phyloP scores from a whole-genome alignment of 2,888 invertebrate species.

The Liodrosophila aerea region DNA sequence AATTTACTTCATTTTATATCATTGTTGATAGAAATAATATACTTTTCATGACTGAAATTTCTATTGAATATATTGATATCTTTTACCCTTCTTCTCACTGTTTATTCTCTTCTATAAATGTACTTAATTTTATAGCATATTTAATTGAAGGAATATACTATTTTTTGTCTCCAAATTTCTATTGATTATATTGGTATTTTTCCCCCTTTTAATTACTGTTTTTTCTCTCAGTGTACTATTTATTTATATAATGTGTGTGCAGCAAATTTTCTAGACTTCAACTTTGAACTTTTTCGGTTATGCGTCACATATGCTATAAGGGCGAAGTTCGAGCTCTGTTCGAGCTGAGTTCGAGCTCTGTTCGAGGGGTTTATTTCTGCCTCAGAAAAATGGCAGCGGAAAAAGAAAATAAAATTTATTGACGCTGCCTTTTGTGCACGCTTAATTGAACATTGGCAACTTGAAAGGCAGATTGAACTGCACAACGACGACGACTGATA shows the following conservation, averaged over 20 bases:
- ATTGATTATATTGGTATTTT: too few relatives aligned
- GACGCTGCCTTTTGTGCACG: slow-evolving; percentile 61
- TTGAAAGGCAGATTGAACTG: slow-evolving; percentile 54
- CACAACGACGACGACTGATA: slow-evolving; percentile 47
- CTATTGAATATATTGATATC: too few relatives aligned
- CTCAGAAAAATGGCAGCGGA: not conserved
- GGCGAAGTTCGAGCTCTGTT: slow-evolving; percentile 19
- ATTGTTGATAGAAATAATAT: too few relatives aligned
- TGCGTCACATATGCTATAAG: slow-evolving; percentile 61
- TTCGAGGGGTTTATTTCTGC: slow-evolving; percentile 34
- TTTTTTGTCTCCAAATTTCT: too few relatives aligned
- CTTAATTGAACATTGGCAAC: slow-evolving; percentile 74
- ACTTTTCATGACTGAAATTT: too few relatives aligned
- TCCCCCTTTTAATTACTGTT: too few relatives aligned
- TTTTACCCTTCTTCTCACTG: too few relatives aligned
- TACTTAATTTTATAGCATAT: too few relatives aligned
- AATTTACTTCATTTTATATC: too few relatives aligned
- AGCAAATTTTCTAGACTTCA: slow-evolving; percentile 32
- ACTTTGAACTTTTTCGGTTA: slow-evolving; percentile 61
- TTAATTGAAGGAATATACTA: too few relatives aligned
- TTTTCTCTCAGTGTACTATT: not conserved
- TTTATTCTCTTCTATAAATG: too few relatives aligned
- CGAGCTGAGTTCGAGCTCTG: not conserved
- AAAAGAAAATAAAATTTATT: slow-evolving; percentile 63
- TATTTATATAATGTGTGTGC: too few relatives aligned